These are phyloP conservation scores for Dynastes grantii DNA, from an alignment of 2,888 invertebrate species.

Conservation along the genomic window DNA sequence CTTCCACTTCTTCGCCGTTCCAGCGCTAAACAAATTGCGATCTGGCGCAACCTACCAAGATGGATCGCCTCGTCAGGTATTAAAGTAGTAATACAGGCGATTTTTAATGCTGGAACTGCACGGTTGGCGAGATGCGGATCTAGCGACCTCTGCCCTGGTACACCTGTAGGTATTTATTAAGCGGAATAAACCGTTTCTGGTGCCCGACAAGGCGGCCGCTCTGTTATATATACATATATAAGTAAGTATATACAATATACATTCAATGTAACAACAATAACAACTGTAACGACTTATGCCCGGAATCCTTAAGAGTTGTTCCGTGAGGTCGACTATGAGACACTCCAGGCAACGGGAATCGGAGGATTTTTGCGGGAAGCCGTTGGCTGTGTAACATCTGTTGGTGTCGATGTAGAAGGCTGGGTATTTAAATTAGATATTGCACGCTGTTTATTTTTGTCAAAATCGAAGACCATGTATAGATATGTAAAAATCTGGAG, in stretches of 20 bases:
- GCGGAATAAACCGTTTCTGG: slow-evolving; percentile 51
- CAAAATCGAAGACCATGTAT: too few species aligned
- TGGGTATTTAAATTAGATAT: neutral
- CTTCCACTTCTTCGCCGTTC: too few species aligned
- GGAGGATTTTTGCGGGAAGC: slow-evolving; percentile 24
- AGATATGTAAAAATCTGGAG: too few species aligned
- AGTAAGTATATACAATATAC: too few species aligned
- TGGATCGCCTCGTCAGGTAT: slow-evolving; percentile 48
- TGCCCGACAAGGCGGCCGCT: slow-evolving; percentile 17
- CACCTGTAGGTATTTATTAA: slow-evolving; percentile 55
- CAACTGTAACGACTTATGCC: too few species aligned
- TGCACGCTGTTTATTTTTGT: too few species aligned
- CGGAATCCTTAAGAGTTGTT: too few species aligned
- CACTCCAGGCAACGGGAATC: slow-evolving; percentile 16
- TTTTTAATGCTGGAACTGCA: slow-evolving; percentile 50
- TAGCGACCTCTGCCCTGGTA: slow-evolving; percentile 55
- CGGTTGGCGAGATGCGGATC: slow-evolving; percentile 54
- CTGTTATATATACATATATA: too few species aligned
- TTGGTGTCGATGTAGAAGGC: slow-evolving; percentile 7
- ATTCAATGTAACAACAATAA: too few species aligned
- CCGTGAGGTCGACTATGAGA: too few species aligned
- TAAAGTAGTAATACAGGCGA: slow-evolving; percentile 49
- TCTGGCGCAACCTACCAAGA: slow-evolving; percentile 16
- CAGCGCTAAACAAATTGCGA: slow-evolving; percentile 16
- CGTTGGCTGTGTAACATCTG: slow-evolving; percentile 5